These are phyloP conservation scores for Sylvia borin DNA, from an alignment of 2,797 vertebrate species.

Conservation along the genomic window DNA sequence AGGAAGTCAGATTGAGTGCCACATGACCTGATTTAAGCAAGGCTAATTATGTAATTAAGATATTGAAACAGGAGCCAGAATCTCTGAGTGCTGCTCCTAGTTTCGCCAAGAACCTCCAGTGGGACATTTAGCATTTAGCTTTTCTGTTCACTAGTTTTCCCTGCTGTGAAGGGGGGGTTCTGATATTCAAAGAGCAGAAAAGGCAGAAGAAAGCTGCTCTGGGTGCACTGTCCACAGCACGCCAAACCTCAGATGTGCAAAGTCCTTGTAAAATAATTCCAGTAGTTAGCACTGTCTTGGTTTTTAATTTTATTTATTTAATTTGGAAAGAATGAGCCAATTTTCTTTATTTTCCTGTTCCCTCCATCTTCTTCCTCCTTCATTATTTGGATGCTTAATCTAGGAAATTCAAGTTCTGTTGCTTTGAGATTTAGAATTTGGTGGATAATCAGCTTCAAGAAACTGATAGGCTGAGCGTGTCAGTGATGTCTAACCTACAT, in stretches of 20 bases:
- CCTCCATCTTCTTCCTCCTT: accelerated
- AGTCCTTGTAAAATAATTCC: not conserved
- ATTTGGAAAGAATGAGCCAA: not conserved
- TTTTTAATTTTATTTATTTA: not conserved
- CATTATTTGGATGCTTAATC: not conserved
- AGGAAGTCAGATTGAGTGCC: slow-evolving; percentile 59
- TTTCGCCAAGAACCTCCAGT: slow-evolving; percentile 4
- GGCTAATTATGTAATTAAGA: slow-evolving; percentile 66
- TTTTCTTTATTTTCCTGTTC: not conserved
- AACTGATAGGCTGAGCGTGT: not conserved
- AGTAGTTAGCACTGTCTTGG: not conserved
- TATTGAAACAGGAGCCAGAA: slow-evolving; percentile 56
- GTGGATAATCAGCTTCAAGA: not conserved
- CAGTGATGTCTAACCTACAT: not conserved
- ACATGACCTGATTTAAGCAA: slow-evolving; percentile 56
- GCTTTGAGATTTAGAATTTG: not conserved
- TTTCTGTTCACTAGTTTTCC: slow-evolving; percentile 19
- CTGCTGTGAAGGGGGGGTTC: not conserved
- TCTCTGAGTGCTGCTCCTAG: slow-evolving; percentile 29
- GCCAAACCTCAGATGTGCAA: not conserved
- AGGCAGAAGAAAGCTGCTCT: not conserved
- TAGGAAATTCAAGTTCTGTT: not conserved
- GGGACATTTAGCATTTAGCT: slow-evolving; percentile 33
- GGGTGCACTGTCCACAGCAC: not conserved
- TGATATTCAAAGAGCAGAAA: not conserved